Evolutionary conservation across 2,797 vertebrate genomes (phyloP), one percentile per base, ranked within the genome.

Genomic region (Phoeniculus purpureus): DNA sequence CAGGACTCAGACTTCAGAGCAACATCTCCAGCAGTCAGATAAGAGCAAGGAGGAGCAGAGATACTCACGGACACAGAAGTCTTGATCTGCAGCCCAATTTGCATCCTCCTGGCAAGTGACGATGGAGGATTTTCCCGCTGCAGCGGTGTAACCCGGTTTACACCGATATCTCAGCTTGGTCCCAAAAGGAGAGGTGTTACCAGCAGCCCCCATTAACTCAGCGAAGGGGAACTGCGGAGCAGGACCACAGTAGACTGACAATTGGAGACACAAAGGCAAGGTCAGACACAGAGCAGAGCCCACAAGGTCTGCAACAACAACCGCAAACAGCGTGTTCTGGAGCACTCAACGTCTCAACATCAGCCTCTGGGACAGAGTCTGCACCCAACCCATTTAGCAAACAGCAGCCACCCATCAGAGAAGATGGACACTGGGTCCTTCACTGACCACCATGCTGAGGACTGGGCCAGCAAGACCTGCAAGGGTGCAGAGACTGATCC

Each of bases 11-110:
- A 54, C 19, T 34, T 26, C 82, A 62, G 66, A 50, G 27, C 4
- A 37, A n/a, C 56, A 4, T 7, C 71, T 52, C 23, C 7, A 15
- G 4, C 16, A 1, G 47, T 5, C 67, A 23, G n/a, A 7, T 29
- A 12, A 15, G 31, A n/a, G 5, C 17, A 29, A 22, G 45, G 18
- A 32, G 61, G 55, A 51, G 37, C 6, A 34, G 58, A 21, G 78
- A 43, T 9, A 92, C 92, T 88, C 90, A 95, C 90, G 70, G 18
- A 21, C 50, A 22, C 94, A 94, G 61, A 78, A 81, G 0, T 43
- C 23, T 2, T 31, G 13, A 10, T 81, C 75, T 60, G 47, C 22
- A 60, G 78, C 62, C 94, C 94, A 95, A 8, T 34, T 18, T 1
- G 3, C 0, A 4, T 78, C 0, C 0, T 2, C 22, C 81, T 25